These are phyloP conservation scores for Aplodontia rufa DNA, from an alignment of 2,113 vertebrate species.

Conservation along the genomic window DNA sequence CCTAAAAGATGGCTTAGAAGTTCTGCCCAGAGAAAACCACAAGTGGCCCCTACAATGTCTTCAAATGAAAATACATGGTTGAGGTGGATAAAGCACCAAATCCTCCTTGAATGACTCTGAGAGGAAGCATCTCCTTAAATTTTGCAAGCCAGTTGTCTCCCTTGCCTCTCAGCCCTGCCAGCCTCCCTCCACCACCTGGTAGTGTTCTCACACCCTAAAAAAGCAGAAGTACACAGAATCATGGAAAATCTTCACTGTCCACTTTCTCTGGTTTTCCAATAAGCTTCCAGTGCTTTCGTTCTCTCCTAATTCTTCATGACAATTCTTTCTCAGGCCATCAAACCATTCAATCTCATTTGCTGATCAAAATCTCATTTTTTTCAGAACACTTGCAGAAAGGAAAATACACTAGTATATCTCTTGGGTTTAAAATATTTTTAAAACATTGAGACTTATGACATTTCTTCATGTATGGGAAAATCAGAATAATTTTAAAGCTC, in stretches of 20 bases:
- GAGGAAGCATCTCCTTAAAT: not conserved
- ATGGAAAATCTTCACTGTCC: not conserved
- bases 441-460: not conserved
- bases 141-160: not conserved
- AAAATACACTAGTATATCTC: not conserved
- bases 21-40: not conserved
- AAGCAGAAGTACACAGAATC: not conserved
- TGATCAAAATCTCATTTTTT: not conserved
- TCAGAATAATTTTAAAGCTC: not conserved
- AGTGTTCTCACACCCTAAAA: too few relatives aligned
- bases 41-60: not conserved
- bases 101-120: not conserved
- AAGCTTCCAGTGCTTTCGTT: not conserved
- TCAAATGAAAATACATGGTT: not conserved
- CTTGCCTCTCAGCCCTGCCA: too few relatives aligned
- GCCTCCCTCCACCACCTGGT: too few relatives aligned
- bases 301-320: not conserved
- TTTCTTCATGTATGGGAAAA: not conserved
- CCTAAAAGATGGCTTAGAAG: too few relatives aligned
- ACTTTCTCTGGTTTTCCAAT: too few relatives aligned
- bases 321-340: not conserved
- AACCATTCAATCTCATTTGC: not conserved
- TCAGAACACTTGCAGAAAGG: not conserved
- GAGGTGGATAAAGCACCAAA: not conserved
- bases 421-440: not conserved